These are phyloP conservation scores for Microchirus variegatus DNA, from an alignment of 2,797 vertebrate species.

Conservation along the genomic window DNA sequence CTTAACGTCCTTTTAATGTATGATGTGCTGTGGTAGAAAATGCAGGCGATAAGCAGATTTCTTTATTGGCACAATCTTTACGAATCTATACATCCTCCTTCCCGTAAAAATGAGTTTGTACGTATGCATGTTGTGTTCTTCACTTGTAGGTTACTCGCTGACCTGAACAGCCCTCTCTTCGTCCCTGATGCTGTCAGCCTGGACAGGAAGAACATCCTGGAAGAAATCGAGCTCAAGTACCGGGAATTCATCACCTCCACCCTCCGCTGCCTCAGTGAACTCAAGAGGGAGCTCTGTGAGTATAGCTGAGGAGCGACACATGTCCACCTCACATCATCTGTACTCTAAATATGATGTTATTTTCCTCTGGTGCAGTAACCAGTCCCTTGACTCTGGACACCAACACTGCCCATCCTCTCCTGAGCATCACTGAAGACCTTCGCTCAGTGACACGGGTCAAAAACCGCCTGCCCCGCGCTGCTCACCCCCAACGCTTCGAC, in stretches of 20 bases:
- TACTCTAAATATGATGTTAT: no score
- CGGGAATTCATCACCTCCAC: constrained; percentile 77
- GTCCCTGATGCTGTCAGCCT: constrained; percentile 61
- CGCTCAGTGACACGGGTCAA: constrained; percentile 67
- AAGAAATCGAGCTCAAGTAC: constrained; percentile 77
- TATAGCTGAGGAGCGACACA: constrained; percentile 10
- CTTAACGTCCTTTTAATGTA: constrained; percentile 4
- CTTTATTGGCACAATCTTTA: no score
- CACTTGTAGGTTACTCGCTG: constrained; percentile 63
- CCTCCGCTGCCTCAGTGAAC: constrained; percentile 75
- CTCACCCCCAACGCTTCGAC: constrained; percentile 76
- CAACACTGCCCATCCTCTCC: constrained; percentile 77
- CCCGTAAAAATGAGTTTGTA: neutral
- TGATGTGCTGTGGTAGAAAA: no score
- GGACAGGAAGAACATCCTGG: constrained; percentile 76
- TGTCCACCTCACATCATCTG: neutral
- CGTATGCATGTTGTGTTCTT: constrained; percentile 1
- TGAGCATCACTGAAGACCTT: constrained; percentile 77
- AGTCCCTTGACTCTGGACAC: constrained; percentile 76
- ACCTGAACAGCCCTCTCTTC: constrained; percentile 72
- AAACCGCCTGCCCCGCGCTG: constrained; percentile 56
- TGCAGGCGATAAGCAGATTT: no score
- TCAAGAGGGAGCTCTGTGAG: constrained; percentile 80
- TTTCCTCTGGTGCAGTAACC: constrained; percentile 57
- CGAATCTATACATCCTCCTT: neutral